Evolutionary conservation across 2,888 invertebrate species (phyloP).

Genomic region (Patella pellucida): DNA sequence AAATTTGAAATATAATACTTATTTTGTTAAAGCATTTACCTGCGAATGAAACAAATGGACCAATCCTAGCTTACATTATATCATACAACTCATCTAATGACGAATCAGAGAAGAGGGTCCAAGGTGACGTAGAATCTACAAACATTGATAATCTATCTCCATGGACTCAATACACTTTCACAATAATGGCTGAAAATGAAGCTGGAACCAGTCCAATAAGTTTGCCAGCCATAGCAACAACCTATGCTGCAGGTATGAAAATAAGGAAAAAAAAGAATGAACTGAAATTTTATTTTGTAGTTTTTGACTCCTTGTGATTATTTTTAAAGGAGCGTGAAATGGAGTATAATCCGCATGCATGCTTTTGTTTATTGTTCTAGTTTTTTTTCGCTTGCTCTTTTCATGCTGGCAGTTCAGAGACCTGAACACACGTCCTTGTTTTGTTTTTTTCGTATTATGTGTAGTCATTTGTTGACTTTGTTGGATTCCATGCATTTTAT

Average conservation of each 20-base stretch:
- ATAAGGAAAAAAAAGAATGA: neutral
- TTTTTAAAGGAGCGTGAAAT: too few species aligned
- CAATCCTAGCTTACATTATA: constrained; percentile 28
- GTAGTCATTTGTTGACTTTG: neutral
- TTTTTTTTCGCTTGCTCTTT: too few species aligned
- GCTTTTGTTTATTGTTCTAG: too few species aligned
- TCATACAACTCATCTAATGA: neutral
- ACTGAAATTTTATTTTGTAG: too few species aligned
- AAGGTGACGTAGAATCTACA: constrained; percentile 17
- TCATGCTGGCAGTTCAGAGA: too few species aligned
- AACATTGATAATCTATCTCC: constrained; percentile 45
- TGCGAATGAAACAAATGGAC: constrained; percentile 30
- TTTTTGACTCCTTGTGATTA: too few species aligned
- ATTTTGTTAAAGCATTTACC: neutral
- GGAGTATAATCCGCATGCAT: too few species aligned
- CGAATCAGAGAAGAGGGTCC: constrained; percentile 16
- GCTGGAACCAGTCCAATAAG: constrained; percentile 48
- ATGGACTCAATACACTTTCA: constrained; percentile 53
- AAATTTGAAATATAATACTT: too few species aligned
- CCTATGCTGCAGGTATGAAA: constrained; percentile 48
- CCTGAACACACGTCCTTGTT: too few species aligned
- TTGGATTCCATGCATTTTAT: neutral
- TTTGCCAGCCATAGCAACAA: constrained; percentile 37
- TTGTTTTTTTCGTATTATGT: too few species aligned
- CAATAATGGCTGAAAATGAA: constrained; percentile 51